phyloP scores from a whole-genome alignment of 1,140 invertebrate genomes.

The Drosophila hydei region DNA sequence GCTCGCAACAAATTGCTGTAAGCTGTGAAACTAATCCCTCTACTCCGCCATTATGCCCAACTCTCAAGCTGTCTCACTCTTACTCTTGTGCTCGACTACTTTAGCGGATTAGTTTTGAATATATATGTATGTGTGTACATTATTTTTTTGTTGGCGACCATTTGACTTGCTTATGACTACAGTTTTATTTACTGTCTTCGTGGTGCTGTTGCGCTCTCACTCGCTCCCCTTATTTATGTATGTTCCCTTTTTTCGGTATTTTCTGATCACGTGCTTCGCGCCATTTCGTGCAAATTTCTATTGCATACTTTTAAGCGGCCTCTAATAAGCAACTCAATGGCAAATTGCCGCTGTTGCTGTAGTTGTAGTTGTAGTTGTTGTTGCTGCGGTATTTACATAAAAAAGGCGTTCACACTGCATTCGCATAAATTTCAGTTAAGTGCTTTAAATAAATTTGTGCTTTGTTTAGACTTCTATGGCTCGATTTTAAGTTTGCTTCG shows the following conservation, averaged over 20 bases:
- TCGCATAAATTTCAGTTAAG: slow-evolving; percentile 37
- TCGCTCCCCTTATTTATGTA: neutral
- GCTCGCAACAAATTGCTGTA: slow-evolving; percentile 78
- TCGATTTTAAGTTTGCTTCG: neutral
- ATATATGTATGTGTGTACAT: slow-evolving; percentile 37
- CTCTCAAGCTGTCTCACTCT: neutral
- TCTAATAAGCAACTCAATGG: slow-evolving; percentile 33
- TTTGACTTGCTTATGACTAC: slow-evolving; percentile 44
- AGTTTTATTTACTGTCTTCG: slow-evolving; percentile 10
- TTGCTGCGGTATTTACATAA: slow-evolving; percentile 14
- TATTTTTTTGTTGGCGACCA: slow-evolving; percentile 29
- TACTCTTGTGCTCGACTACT: slow-evolving; percentile 54
- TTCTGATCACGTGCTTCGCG: neutral
- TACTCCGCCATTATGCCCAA: neutral
- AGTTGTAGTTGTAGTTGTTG: neutral
- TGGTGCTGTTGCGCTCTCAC: neutral
- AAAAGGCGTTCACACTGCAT: slow-evolving; percentile 50
- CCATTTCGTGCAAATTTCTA: slow-evolving; percentile 31
- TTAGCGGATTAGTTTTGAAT: slow-evolving; percentile 76
- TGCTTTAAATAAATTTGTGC: neutral
- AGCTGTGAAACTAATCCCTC: slow-evolving; percentile 78
- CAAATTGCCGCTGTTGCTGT: neutral
- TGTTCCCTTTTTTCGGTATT: neutral
- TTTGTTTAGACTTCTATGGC: neutral
- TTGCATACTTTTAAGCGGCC: slow-evolving; percentile 44